Evolutionary conservation across 1,140 invertebrate species (phyloP).

Genomic region (Uloborus diversus): DNA sequence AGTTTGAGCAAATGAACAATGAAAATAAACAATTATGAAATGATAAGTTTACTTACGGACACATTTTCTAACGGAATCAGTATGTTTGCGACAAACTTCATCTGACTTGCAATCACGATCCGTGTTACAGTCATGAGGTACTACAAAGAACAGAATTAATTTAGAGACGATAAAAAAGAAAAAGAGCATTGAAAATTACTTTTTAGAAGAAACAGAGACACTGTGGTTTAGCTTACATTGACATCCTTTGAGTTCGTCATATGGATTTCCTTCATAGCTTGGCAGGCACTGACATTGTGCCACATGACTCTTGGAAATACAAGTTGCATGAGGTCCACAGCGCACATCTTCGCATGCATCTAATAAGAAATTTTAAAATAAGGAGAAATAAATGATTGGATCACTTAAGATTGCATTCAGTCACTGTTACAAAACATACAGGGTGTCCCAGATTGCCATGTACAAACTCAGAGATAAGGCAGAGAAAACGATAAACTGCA

Average conservation of each 20-base stretch:
- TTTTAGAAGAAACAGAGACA: neutral
- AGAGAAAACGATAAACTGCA: no score
- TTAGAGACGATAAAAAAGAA: neutral
- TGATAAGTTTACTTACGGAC: conserved; percentile 56
- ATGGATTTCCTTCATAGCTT: conserved; percentile 78
- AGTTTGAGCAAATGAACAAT: no score
- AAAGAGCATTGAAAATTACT: no score
- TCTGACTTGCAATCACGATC: conserved; percentile 57
- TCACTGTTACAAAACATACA: no score
- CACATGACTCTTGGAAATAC: conserved; percentile 81
- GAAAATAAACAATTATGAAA: no score
- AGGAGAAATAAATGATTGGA: neutral
- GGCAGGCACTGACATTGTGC: conserved; percentile 84
- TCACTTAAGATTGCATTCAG: no score
- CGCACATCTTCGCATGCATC: conserved; percentile 59
- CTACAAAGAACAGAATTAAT: conserved; percentile 12
- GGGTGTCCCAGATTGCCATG: no score
- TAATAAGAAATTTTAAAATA: conserved; percentile 24
- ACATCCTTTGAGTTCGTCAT: conserved; percentile 60
- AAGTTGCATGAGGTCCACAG: conserved; percentile 84
- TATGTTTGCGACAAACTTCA: conserved; percentile 56
- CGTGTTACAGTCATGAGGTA: conserved; percentile 58
- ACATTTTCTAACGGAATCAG: conserved; percentile 58
- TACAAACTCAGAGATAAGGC: no score
- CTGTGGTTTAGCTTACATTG: conserved; percentile 42